These are phyloP conservation scores for Micromussa lordhowensis DNA, from an alignment of 92 coral and sea anemone species.

Conservation along the genomic window DNA sequence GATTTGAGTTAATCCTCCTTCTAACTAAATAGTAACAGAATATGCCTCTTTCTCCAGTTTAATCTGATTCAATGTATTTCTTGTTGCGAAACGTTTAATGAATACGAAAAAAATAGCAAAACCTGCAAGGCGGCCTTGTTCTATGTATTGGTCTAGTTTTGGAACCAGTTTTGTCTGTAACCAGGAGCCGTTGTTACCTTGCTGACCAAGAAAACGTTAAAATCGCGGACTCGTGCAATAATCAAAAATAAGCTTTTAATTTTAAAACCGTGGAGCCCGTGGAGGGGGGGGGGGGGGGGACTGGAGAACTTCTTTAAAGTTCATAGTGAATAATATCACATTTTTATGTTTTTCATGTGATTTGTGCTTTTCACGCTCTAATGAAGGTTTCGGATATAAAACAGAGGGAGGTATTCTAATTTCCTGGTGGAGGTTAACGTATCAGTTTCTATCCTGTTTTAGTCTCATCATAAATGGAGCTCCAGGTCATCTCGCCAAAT, in stretches of 20 bases:
- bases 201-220: neutral
- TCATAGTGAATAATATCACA: neutral
- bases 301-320: too few species aligned
- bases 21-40: neutral
- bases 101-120: neutral
- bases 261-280: neutral
- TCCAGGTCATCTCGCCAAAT: neutral
- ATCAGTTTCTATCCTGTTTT: neutral
- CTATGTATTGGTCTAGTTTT: neutral
- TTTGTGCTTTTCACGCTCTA: too few species aligned
- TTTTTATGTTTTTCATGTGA: too few species aligned
- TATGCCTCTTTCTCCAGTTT: neutral
- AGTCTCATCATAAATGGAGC: neutral
- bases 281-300: neutral
- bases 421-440: too few species aligned
- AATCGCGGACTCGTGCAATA: neutral
- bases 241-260: neutral
- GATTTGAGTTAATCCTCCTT: neutral
- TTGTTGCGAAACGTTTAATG: neutral
- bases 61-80: neutral
- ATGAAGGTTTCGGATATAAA: too few species aligned
- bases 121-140: neutral
- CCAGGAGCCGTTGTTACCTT: neutral
- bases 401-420: too few species aligned
- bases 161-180: neutral